phyloP scores from a whole-genome alignment of 2,888 invertebrate genomes.

The Noctua janthe region DNA sequence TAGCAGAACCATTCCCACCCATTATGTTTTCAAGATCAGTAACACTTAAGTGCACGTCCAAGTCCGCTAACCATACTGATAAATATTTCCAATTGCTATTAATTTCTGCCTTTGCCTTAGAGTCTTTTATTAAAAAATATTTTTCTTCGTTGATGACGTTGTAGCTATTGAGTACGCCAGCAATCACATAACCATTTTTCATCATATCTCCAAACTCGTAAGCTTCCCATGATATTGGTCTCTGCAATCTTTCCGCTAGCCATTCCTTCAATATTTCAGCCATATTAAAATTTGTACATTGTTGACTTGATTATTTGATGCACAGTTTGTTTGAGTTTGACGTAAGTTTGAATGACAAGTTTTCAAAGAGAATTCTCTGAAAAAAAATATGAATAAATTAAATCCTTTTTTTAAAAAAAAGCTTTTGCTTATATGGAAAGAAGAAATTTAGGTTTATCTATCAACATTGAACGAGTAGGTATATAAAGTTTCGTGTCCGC shows the following conservation, averaged over 20 bases:
- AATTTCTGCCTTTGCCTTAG: constrained; percentile 81
- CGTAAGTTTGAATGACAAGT: background rate
- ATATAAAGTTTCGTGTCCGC: background rate
- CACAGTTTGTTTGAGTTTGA: constrained; percentile 15
- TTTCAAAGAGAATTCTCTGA: background rate
- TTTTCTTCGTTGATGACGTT: constrained; percentile 90
- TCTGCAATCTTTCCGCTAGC: constrained; percentile 90
- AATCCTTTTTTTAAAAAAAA: background rate
- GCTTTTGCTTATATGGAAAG: background rate
- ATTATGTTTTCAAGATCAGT: constrained; percentile 87
- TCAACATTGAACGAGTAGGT: background rate
- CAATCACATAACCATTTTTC: constrained; percentile 90
- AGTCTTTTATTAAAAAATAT: constrained; percentile 84
- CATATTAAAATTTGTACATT: constrained; percentile 78
- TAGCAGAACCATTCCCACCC: constrained; percentile 86
- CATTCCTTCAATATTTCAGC: constrained; percentile 91
- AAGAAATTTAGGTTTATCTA: background rate
- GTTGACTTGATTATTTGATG: background rate
- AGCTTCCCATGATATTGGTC: constrained; percentile 88
- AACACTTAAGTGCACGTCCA: constrained; percentile 86
- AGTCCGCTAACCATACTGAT: constrained; percentile 87
- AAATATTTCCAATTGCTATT: constrained; percentile 89
- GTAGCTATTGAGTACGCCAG: constrained; percentile 90
- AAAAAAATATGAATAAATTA: constrained; percentile 1
- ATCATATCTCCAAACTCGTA: constrained; percentile 90